Conservation (phyloP, 1,140 invertebrate species). For the Psilanteris sp. region DNA sequence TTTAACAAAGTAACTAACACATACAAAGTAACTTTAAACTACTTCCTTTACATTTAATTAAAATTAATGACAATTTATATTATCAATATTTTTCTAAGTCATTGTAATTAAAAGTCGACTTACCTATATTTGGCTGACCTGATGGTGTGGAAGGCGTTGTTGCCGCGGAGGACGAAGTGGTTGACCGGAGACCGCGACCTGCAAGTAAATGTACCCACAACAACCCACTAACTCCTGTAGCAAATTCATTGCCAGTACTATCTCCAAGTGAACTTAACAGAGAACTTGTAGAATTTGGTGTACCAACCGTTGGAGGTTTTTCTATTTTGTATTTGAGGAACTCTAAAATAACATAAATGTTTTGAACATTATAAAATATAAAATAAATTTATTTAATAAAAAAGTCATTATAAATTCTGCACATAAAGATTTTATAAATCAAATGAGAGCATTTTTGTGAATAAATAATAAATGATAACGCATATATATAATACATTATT, state of each 20-base stretch:
- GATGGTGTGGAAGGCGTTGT: slow-evolving; percentile 84
- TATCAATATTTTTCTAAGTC: no score
- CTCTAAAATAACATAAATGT: slow-evolving; percentile 80
- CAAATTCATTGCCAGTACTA: slow-evolving; percentile 74
- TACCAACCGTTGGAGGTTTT: slow-evolving; percentile 83
- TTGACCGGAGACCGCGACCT: slow-evolving; percentile 91
- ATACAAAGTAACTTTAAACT: no score
- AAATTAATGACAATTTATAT: no score
- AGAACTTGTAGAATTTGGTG: slow-evolving; percentile 78
- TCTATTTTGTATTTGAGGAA: slow-evolving; percentile 96
- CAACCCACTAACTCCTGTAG: slow-evolving; percentile 90
- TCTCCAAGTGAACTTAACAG: slow-evolving; percentile 76
- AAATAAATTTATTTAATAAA: not conserved
- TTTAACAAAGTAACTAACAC: no score
- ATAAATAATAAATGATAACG: no score
- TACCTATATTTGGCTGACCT: slow-evolving; percentile 78
- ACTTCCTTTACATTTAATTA: no score
- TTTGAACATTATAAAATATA: not conserved
- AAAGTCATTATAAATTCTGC: no score
- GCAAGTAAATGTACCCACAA: slow-evolving; percentile 94
- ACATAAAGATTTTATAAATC: no score
- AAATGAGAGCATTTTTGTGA: no score
- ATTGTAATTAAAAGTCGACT: no score
- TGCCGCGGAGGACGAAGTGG: slow-evolving; percentile 84
- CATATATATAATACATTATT: no score